Percentiles rank a stretch among this genome's conserved stretches.
phyloP scores from a whole-genome alignment of 2,888 invertebrate species.

The Anthoptus insignis region DNA sequence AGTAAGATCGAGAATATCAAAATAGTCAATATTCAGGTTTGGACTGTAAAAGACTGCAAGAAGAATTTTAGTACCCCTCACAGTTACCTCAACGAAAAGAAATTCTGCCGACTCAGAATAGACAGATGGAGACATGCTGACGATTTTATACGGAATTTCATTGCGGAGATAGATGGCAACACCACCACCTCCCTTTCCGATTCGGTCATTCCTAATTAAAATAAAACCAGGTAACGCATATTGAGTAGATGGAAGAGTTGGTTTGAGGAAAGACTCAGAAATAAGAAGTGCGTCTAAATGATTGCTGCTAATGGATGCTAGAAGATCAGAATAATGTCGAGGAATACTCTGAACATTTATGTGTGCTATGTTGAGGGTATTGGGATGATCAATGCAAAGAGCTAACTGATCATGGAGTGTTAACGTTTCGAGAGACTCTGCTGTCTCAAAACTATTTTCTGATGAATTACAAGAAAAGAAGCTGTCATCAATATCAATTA shows the following conservation, averaged over 20 bases:
- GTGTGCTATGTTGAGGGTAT: too few species aligned
- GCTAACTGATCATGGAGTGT: too few species aligned
- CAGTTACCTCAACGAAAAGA: too few species aligned
- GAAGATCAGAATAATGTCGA: constrained; percentile 7
- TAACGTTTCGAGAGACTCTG: too few species aligned
- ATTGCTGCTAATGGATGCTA: neutral
- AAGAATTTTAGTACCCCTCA: too few species aligned
- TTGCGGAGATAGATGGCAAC: neutral
- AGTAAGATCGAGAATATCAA: neutral
- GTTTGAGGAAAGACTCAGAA: neutral
- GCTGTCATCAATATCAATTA: too few species aligned
- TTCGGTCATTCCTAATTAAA: neutral
- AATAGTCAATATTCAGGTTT: neutral
- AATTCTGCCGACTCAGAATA: neutral
- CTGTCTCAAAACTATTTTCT: too few species aligned
- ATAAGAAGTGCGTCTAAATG: neutral
- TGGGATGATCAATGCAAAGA: too few species aligned
- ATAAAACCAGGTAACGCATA: too few species aligned
- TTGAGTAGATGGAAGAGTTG: neutral
- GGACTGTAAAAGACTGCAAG: neutral
- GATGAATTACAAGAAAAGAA: too few species aligned
- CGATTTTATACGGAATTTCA: neutral
- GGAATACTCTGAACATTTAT: constrained; percentile 1
- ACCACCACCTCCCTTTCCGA: neutral
- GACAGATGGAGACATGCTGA: too few species aligned